Percentiles rank a stretch among this genome's conserved stretches.
phyloP scores from a whole-genome alignment of 2,888 invertebrate species.

The Galerucella calmariensis region DNA sequence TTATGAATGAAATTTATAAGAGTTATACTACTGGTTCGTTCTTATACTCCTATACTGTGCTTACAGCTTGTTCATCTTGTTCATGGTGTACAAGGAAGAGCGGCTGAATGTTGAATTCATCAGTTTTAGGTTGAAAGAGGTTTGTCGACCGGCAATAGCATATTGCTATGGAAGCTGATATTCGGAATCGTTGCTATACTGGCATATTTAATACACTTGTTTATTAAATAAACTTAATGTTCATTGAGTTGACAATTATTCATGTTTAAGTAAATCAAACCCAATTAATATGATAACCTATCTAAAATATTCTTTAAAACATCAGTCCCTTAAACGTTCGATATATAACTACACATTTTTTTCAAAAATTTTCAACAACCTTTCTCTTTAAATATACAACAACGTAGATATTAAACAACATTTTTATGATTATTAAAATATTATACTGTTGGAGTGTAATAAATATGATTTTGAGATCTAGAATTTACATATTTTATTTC shows the following conservation, averaged over 20 bases:
- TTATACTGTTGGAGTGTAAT: conserved; percentile 7
- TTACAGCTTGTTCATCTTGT: too few relatives aligned
- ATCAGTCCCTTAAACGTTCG: conserved; percentile 43
- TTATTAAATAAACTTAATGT: neutral
- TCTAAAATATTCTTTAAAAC: conserved; percentile 41
- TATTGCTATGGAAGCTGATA: too few relatives aligned
- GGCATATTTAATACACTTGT: too few relatives aligned
- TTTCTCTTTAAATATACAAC: conserved; percentile 44
- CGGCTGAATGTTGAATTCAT: too few relatives aligned
- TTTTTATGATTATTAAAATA: conserved; percentile 20
- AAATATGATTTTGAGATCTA: neutral
- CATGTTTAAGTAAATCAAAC: conserved; percentile 19
- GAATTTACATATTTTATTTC: neutral
- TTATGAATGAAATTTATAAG: too few relatives aligned
- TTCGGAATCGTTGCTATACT: too few relatives aligned
- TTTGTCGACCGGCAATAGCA: too few relatives aligned
- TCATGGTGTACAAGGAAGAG: too few relatives aligned
- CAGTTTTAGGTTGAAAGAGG: too few relatives aligned
- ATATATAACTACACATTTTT: conserved; percentile 43
- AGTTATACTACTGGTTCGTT: too few relatives aligned
- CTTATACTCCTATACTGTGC: too few relatives aligned
- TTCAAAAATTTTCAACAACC: conserved; percentile 41
- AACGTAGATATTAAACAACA: conserved; percentile 35
- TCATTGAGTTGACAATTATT: neutral
- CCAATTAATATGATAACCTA: conserved; percentile 34